These are phyloP conservation scores for Hydropotes inermis DNA, from an alignment of 2,113 vertebrate species.

Conservation along the genomic window DNA sequence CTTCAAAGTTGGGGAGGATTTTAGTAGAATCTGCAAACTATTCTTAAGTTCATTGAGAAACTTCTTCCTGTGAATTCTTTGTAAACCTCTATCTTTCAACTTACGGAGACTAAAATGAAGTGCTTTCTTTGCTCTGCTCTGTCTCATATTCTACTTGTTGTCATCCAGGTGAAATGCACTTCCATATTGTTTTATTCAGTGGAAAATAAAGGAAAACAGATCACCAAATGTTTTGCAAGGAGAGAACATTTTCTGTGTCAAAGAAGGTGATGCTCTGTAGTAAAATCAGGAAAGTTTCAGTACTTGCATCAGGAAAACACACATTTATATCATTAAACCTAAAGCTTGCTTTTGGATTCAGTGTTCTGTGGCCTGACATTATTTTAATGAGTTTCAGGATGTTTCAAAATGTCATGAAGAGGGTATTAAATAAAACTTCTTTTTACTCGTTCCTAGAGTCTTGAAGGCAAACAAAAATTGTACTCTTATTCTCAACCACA, in stretches of 20 bases:
- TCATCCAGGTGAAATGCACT: background rate
- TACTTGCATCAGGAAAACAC: background rate
- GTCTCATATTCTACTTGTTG: background rate
- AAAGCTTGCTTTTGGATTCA: background rate
- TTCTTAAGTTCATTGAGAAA: background rate
- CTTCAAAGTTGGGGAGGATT: background rate
- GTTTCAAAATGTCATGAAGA: background rate
- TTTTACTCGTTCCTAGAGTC: background rate
- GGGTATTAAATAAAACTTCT: background rate
- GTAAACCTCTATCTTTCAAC: background rate
- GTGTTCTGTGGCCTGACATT: background rate
- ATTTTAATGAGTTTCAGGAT: background rate
- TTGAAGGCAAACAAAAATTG: background rate
- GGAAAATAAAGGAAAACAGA: background rate
- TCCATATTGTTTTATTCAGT: background rate
- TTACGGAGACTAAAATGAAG: background rate
- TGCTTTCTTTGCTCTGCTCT: background rate
- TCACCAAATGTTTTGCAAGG: background rate
- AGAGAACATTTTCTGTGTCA: background rate
- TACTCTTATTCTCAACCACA: background rate
- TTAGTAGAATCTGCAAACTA: slow-evolving; percentile 18
- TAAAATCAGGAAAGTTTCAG: background rate
- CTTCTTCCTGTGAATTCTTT: background rate
- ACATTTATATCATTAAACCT: background rate
- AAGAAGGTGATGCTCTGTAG: background rate